phyloP scores from a whole-genome alignment of 2,113 vertebrate genomes.

The Hucho hucho region DNA sequence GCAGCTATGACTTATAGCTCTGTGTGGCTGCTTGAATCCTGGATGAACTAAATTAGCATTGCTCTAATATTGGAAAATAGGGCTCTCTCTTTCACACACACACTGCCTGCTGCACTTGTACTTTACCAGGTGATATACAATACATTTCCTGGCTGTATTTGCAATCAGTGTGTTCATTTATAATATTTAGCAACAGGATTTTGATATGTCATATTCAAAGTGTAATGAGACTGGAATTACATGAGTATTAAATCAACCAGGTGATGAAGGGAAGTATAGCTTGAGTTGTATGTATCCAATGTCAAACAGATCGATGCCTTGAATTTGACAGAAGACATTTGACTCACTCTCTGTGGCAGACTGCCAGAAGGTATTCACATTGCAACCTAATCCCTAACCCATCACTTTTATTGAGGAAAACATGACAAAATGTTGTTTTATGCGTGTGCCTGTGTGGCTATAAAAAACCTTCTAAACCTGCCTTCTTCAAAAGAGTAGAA shows the following conservation, averaged over 20 bases:
- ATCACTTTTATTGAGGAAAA: not conserved
- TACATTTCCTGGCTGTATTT: not conserved
- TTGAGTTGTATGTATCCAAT: not conserved
- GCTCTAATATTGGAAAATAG: not conserved
- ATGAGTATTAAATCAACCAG: not conserved
- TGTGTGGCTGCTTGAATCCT: not conserved
- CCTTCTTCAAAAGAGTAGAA: not conserved
- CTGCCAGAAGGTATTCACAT: not conserved
- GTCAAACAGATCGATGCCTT: not conserved
- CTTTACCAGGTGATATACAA: too few relatives aligned
- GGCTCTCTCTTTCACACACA: too few relatives aligned
- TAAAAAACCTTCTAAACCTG: not conserved
- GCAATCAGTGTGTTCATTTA: not conserved
- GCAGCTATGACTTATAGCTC: not conserved
- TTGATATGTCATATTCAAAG: not conserved
- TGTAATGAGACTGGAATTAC: not conserved
- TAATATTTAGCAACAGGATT: not conserved
- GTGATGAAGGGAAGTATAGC: not conserved
- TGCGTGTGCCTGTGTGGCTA: not conserved
- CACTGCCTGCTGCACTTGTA: too few relatives aligned
- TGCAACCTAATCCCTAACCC: not conserved
- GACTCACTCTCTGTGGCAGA: not conserved
- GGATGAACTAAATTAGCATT: not conserved
- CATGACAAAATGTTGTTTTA: not conserved
- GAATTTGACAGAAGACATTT: not conserved